phyloP scores from a whole-genome alignment of 1,140 invertebrate genomes.

The Cepaea nemoralis region DNA sequence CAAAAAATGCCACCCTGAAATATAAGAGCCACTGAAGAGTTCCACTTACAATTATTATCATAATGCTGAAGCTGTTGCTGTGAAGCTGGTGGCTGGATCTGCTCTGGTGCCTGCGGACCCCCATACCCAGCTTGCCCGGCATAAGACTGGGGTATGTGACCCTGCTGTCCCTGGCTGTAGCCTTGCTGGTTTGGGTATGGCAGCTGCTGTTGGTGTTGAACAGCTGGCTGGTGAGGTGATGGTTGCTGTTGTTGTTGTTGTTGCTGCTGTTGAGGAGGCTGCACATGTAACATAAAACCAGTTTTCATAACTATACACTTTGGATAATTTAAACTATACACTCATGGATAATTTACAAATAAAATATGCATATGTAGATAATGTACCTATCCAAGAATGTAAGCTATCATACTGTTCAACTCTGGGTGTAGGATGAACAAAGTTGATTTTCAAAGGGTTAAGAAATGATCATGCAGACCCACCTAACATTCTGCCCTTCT shows the following conservation, averaged over 20 bases:
- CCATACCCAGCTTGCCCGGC: constrained; percentile 31
- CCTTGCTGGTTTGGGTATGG: background rate
- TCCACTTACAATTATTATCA: too few species aligned
- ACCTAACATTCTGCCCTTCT: too few species aligned
- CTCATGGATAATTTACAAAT: background rate
- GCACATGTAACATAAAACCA: background rate
- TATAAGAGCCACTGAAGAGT: too few species aligned
- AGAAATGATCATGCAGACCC: too few species aligned
- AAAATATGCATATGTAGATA: background rate
- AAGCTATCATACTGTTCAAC: too few species aligned
- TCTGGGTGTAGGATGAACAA: too few species aligned
- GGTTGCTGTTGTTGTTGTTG: constrained; percentile 20
- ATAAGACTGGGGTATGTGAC: constrained; percentile 30
- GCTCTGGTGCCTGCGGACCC: background rate
- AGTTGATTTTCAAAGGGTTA: too few species aligned
- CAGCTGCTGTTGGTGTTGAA: constrained; percentile 29
- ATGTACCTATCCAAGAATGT: too few species aligned
- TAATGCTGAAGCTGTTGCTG: constrained; percentile 32
- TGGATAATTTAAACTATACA: background rate
- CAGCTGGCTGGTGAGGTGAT: background rate
- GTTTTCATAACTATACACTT: background rate
- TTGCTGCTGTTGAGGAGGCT: background rate
- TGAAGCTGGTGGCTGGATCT: constrained; percentile 1
- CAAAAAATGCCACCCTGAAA: too few species aligned
- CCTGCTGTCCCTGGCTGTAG: background rate